phyloP scores from a whole-genome alignment of 1,140 invertebrate species.

The Littorina saxatilis region DNA sequence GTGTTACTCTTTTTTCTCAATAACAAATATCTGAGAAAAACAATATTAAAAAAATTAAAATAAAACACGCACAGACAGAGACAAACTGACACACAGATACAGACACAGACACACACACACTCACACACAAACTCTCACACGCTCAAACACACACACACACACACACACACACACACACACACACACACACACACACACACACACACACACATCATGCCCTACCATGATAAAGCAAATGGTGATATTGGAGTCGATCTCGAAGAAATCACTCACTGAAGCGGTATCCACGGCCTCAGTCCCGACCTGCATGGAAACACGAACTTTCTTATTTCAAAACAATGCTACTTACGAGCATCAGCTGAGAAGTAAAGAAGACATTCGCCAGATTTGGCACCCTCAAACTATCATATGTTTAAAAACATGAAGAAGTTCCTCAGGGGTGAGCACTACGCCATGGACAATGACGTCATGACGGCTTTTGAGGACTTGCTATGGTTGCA shows the following conservation, averaged over 20 bases:
- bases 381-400: too few species aligned
- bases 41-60: too few species aligned
- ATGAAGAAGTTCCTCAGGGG: slow-evolving; percentile 7
- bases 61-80: not conserved
- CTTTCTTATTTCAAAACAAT: too few species aligned
- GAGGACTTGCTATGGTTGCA: too few species aligned
- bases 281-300: not conserved
- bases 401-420: too few species aligned
- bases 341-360: too few species aligned
- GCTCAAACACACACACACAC: not conserved
- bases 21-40: not conserved
- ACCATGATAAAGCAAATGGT: slow-evolving; percentile 32
- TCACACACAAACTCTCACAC: not conserved
- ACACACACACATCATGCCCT: not conserved
- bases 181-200: not conserved
- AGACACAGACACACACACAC: not conserved
- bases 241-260: slow-evolving; percentile 21
- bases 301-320: not conserved
- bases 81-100: not conserved
- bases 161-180: not conserved
- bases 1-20: too few species aligned
- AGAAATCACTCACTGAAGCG: not conserved
- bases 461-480: too few species aligned
- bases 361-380: too few species aligned
- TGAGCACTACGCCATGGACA: too few species aligned